Evolutionary conservation across 1,140 invertebrate species (phyloP).

Genomic region (Pogonomyrmex californicus): DNA sequence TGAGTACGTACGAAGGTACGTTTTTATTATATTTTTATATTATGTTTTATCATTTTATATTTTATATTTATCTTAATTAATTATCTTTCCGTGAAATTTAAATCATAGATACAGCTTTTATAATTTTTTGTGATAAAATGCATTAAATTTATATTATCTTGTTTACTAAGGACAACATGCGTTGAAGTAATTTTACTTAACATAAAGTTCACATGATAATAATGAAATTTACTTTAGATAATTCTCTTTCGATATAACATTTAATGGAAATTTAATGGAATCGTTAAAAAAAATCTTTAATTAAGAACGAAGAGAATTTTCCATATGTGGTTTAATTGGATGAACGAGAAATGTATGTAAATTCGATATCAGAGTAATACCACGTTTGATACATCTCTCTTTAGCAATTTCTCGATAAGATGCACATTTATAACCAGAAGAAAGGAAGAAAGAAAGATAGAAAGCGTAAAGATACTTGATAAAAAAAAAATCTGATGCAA

Average conservation of each 20-base stretch:
- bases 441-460: background rate
- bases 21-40: background rate
- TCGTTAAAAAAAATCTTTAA: constrained; percentile 51
- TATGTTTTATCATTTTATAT: background rate
- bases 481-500: background rate
- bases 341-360: background rate
- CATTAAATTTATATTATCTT: constrained; percentile 3
- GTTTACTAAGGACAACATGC: background rate
- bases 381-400: background rate
- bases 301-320: constrained; percentile 11
- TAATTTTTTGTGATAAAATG: constrained; percentile 3
- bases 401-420: constrained; percentile 8
- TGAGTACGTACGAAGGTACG: background rate
- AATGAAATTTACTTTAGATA: constrained; percentile 11
- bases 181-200: background rate
- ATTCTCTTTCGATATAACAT: constrained; percentile 12
- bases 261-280: constrained; percentile 3
- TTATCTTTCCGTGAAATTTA: background rate
- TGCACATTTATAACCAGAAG: background rate
- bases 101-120: background rate
- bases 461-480: background rate
- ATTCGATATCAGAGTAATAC: constrained; percentile 14
- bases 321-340: constrained; percentile 38
- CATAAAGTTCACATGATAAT: background rate
- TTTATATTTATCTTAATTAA: constrained; percentile 11